Percentiles rank a stretch among this genome's conserved stretches.
phyloP scores from a whole-genome alignment of 2,797 vertebrate genomes.

The Lacerta viridis region DNA sequence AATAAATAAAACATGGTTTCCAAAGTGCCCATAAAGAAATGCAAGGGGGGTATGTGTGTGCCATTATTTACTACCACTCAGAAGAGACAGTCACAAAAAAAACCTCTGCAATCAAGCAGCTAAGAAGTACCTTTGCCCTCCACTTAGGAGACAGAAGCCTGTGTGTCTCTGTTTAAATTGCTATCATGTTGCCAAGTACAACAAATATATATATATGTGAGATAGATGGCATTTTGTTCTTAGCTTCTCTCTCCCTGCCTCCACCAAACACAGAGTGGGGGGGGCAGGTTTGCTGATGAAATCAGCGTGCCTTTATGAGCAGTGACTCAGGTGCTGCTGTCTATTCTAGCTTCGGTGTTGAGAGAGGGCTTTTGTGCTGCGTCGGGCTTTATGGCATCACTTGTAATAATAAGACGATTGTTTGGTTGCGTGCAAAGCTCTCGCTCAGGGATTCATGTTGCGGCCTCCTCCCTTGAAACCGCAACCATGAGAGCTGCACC shows the following conservation, averaged over 20 bases:
- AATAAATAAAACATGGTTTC: background rate
- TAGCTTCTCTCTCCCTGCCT: slow-evolving; percentile 30
- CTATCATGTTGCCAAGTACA: slow-evolving; percentile 64
- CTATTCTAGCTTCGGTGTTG: slow-evolving; percentile 57
- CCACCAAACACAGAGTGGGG: slow-evolving; percentile 25
- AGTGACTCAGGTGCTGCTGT: slow-evolving; percentile 75
- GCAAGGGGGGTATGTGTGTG: background rate
- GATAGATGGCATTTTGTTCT: slow-evolving; percentile 48
- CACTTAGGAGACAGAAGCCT: slow-evolving; percentile 25
- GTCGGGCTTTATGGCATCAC: slow-evolving; percentile 70
- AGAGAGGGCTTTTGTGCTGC: slow-evolving; percentile 17
- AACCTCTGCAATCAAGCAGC: background rate
- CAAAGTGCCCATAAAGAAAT: background rate
- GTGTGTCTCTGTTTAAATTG: slow-evolving; percentile 21
- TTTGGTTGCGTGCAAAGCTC: slow-evolving; percentile 92
- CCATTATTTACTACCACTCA: background rate
- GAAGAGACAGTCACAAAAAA: background rate
- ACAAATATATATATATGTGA: slow-evolving; percentile 47
- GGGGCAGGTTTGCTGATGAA: slow-evolving; percentile 48
- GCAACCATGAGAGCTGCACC: slow-evolving; percentile 84
- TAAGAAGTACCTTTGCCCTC: background rate
- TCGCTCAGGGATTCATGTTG: slow-evolving; percentile 77
- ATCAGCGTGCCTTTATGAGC: slow-evolving; percentile 53
- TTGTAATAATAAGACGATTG: slow-evolving; percentile 91
- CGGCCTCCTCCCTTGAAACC: slow-evolving; percentile 89